phyloP scores from a whole-genome alignment of 2,888 invertebrate genomes.

The Pseudococcus viburni region DNA sequence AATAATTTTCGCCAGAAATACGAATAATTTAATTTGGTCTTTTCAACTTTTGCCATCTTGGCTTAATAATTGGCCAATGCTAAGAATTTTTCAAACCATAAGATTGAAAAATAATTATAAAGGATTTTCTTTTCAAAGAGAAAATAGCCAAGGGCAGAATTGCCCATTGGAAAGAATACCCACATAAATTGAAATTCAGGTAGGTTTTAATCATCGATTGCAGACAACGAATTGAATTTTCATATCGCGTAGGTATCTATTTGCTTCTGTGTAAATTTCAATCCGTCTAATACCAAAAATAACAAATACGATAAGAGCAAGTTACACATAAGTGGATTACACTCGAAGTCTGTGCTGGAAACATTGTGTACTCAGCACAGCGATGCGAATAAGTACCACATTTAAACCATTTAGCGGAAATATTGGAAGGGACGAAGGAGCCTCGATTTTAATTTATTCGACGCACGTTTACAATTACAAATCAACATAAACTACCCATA shows the following conservation, averaged over 20 bases:
- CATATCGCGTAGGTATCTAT: neutral
- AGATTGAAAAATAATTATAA: neutral
- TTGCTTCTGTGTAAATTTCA: neutral
- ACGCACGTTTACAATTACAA: constrained; percentile 50
- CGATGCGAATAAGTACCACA: neutral
- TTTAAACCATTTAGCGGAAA: constrained; percentile 36
- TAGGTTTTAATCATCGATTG: neutral
- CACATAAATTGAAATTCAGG: neutral
- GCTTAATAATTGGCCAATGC: neutral
- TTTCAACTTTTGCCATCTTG: neutral
- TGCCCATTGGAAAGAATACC: too few relatives aligned
- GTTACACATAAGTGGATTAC: constrained; percentile 36
- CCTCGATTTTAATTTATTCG: constrained; percentile 33
- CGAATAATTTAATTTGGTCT: neutral
- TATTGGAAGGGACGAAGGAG: neutral
- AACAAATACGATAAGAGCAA: constrained; percentile 14
- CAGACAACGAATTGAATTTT: neutral
- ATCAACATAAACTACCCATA: constrained; percentile 26
- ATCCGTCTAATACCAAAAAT: constrained; percentile 7
- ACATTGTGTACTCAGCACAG: neutral
- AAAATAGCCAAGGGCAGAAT: neutral
- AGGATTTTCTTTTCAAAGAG: neutral
- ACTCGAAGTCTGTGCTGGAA: neutral
- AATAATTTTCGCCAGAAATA: neutral
- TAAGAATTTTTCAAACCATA: neutral